Evolutionary conservation across 2,797 vertebrate genomes (phyloP).

Genomic region (Echiichthys vipera): DNA sequence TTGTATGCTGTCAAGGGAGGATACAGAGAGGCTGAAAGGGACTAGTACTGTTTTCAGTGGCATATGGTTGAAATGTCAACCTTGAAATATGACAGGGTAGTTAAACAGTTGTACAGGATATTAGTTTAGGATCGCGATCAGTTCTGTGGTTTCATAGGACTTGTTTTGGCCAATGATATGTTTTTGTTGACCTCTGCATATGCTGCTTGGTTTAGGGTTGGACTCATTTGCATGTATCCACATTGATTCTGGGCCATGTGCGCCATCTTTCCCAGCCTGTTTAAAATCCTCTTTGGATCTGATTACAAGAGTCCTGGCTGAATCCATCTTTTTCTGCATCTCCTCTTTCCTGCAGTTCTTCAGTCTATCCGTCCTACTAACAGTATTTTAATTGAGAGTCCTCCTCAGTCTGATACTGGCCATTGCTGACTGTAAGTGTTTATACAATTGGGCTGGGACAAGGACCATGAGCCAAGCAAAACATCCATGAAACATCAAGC

Average conservation of each 20-base stretch:
- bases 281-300: constrained; percentile 42
- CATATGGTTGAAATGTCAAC: constrained; percentile 58
- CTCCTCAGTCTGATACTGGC: constrained; percentile 71
- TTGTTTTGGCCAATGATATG: constrained; percentile 7
- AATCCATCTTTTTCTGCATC: constrained; percentile 52
- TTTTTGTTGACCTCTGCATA: constrained; percentile 44
- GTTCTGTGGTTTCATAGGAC: constrained; percentile 39
- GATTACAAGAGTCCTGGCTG: constrained; percentile 42
- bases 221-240: constrained; percentile 28
- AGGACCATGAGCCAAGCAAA: constrained; percentile 77
- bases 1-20: constrained; percentile 33
- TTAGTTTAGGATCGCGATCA: constrained; percentile 51
- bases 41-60: constrained; percentile 52
- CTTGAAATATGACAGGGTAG: constrained; percentile 48
- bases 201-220: constrained; percentile 32
- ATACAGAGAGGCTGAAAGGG: constrained; percentile 34
- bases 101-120: constrained; percentile 62
- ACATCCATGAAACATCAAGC: constrained; percentile 83
- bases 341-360: constrained; percentile 56
- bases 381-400: constrained; percentile 79
- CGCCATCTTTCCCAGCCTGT: constrained; percentile 23
- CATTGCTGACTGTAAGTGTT: constrained; percentile 77
- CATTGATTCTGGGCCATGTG: constrained; percentile 22
- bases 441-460: constrained; percentile 81
- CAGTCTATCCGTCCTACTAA: constrained; percentile 72